Conservation (phyloP, 1,140 invertebrate genomes). For the Melitaea cinxia region DNA sequence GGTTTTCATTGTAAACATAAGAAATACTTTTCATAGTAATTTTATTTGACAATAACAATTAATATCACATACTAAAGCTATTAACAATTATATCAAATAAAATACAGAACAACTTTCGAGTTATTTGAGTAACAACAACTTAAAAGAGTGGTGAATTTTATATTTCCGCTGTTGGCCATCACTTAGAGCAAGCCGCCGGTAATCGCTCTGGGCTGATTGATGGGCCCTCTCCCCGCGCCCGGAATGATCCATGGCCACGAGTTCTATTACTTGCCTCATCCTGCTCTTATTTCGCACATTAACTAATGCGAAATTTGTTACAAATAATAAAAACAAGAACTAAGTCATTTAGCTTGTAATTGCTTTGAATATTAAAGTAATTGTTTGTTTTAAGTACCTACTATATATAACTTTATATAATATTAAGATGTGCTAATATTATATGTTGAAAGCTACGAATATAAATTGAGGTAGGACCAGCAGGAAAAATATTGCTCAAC, state of each 20-base stretch:
- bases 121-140: no score
- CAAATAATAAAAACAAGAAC: constrained; percentile 21
- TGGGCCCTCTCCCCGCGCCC: constrained; percentile 53
- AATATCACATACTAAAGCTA: no score
- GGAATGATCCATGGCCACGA: constrained; percentile 65
- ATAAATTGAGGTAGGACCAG: no score
- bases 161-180: constrained; percentile 6
- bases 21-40: no score
- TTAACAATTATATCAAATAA: no score
- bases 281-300: constrained; percentile 63
- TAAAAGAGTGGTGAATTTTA: not conserved
- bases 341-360: constrained; percentile 32
- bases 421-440: not conserved
- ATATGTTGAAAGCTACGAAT: no score
- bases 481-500: no score
- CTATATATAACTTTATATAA: no score
- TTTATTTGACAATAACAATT: no score
- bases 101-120: no score
- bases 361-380: constrained; percentile 13
- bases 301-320: constrained; percentile 44
- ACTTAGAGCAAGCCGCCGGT: constrained; percentile 41
- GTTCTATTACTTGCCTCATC: constrained; percentile 66
- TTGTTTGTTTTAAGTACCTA: not conserved
- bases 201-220: constrained; percentile 77
- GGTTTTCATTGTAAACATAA: no score